These are phyloP conservation scores for Vespertilio murinus DNA, from an alignment of 2,797 vertebrate genomes.

Conservation along the genomic window DNA sequence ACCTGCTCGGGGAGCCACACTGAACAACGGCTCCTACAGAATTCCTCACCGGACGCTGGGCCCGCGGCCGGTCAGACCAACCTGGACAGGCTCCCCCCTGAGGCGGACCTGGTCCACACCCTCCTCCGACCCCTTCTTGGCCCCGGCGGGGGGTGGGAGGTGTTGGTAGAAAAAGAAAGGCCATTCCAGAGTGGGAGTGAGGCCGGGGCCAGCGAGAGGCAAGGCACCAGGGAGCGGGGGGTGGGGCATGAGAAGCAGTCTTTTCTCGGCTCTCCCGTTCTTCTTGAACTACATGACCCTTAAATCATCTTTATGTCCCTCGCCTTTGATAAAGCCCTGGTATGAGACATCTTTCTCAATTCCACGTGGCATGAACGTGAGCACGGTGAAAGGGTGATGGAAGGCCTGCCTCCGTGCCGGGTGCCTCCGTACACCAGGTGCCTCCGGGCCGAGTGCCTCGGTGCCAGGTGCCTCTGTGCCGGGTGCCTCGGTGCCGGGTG, in stretches of 20 bases:
- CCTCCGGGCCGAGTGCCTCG: accelerated
- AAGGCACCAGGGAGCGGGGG: neutral
- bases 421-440: too few species aligned
- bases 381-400: neutral
- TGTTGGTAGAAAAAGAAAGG: neutral
- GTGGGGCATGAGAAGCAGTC: neutral
- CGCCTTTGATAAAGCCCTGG: neutral
- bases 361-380: neutral
- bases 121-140: accelerated
- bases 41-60: conserved; percentile 76
- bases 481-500: accelerated
- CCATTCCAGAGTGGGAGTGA: accelerated
- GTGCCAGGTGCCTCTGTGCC: accelerated
- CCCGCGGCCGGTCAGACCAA: conserved; percentile 73
- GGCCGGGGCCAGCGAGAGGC: neutral
- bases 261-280: neutral
- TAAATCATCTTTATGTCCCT: neutral
- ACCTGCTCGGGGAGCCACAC: conserved; percentile 68
- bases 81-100: conserved; percentile 68
- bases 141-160: too few species aligned
- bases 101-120: neutral
- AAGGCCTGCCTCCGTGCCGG: accelerated
- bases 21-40: conserved; percentile 65
- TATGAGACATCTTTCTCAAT: neutral
- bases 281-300: conserved; percentile 6